Conservation (phyloP, 2,113 vertebrate species). For the Orthonyx spaldingii region DNA sequence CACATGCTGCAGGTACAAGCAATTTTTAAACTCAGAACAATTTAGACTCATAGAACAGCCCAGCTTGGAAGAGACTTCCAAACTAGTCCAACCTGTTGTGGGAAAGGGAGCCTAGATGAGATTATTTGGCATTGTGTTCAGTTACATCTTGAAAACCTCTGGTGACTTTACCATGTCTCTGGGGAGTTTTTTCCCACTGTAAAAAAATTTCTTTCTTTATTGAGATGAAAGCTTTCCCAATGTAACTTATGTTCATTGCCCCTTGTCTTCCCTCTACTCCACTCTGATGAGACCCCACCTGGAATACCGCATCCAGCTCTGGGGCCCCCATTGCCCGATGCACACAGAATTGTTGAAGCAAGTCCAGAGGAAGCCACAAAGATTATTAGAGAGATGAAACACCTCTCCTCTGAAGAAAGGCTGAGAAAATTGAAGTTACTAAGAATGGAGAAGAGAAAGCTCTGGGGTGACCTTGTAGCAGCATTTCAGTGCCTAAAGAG, state of each 20-base stretch:
- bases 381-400: background rate
- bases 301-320: background rate
- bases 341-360: background rate
- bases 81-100: background rate
- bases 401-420: background rate
- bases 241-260: background rate
- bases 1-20: background rate
- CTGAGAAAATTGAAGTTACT: background rate
- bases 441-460: background rate
- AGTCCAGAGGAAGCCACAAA: background rate
- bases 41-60: background rate
- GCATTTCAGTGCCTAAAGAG: background rate
- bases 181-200: background rate
- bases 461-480: background rate
- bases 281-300: background rate
- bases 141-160: background rate
- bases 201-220: background rate
- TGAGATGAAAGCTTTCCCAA: background rate
- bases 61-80: background rate
- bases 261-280: background rate
- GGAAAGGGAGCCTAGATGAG: background rate
- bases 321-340: fast-evolving
- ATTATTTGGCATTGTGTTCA: background rate
- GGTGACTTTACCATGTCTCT: background rate
- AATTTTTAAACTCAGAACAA: background rate